Evolutionary conservation across 2,113 vertebrate genomes (phyloP).

Genomic region (Colaptes auratus): DNA sequence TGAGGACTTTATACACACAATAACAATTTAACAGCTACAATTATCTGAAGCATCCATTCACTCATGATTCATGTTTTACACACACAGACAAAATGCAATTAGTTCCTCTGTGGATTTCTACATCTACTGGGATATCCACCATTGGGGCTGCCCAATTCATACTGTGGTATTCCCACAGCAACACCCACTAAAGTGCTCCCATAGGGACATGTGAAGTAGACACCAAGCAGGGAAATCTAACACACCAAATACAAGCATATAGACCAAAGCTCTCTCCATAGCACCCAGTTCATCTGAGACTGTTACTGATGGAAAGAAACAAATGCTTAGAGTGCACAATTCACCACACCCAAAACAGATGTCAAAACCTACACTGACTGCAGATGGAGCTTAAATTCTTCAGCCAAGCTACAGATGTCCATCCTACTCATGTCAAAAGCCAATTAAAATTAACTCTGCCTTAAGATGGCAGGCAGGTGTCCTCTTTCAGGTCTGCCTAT

Average conservation of each 20-base stretch:
- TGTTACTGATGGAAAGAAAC: not conserved
- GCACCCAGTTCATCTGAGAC: not conserved
- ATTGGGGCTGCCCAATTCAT: not conserved
- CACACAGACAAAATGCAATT: not conserved
- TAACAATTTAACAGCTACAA: not conserved
- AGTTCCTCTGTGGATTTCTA: not conserved
- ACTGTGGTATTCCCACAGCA: not conserved
- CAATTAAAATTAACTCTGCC: too few relatives aligned
- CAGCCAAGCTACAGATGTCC: too few relatives aligned
- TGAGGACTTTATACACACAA: not conserved
- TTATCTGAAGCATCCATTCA: not conserved
- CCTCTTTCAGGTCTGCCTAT: too few relatives aligned
- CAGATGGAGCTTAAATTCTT: too few relatives aligned
- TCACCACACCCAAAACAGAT: not conserved
- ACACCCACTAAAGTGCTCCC: not conserved
- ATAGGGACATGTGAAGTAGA: not conserved
- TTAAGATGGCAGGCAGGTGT: too few relatives aligned
- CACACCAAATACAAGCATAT: not conserved
- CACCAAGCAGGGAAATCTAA: not conserved
- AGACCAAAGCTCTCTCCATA: not conserved
- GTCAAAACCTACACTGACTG: too few relatives aligned
- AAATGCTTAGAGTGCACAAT: not conserved
- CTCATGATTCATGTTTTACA: not conserved
- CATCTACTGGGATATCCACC: not conserved
- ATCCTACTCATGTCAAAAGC: too few relatives aligned